Base-by-base conservation (phyloP, 2,888 invertebrate species). In the Parnassius apollo region DNA sequence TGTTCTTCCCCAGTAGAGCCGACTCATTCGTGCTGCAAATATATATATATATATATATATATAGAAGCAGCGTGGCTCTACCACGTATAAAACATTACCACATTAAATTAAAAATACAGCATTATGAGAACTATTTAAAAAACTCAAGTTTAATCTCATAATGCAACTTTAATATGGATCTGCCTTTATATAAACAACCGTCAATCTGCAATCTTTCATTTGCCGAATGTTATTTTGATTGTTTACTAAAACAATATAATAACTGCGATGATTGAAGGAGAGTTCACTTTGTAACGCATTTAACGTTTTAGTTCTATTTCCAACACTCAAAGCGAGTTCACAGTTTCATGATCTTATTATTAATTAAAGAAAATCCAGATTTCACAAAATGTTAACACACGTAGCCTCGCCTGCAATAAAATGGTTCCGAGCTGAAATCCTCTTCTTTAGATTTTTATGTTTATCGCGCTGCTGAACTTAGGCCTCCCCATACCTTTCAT, bases 181-280 rank as follows among this genome's bases (percentile, higher is more conserved):
- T 48, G 56, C 44, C 64, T 57, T 64, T 59, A 56, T 48, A 53
- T 51, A 42, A 46, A 57, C 44, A 59, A 42, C 48, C 64, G 44
- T 64, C 59, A 56, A 60, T 59, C 59, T 52, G 55, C 64, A 52
- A 59, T 57, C 51, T 56, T 57, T 64, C 64, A 59, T 59, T 64
- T 45, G 9, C 12, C 13, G 55, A 25, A 22, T 11, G 59, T 64
- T 64, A 64, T 66, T 53, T 66, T 59, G 60, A 67, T 66, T 68
- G 68, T 69, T 69, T 71, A 70, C 67, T 68, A 66, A 66, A 70
- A 71, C 69, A 69, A 68, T 67, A 64, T 68, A 68, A 68, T 71
- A 68, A 65, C 57, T 35, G 57, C 59, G 72, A 42, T 64, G 71
- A 73, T 57, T 58, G 71, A 71, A 59, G 59, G 25, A 65, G 62